phyloP scores from a whole-genome alignment of 1,140 invertebrate species.

The Aphis gossypii region DNA sequence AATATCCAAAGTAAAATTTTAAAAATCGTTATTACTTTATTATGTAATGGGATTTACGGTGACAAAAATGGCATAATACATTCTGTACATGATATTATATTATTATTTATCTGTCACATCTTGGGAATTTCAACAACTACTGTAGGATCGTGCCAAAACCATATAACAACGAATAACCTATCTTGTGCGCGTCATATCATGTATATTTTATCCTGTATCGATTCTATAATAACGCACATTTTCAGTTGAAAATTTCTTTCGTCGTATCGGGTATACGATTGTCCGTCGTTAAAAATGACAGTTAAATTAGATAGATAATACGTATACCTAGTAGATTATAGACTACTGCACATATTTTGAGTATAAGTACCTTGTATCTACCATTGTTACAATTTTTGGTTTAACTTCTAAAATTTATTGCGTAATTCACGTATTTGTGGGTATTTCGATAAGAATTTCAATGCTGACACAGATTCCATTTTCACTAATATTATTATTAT shows the following conservation, averaged over 20 bases:
- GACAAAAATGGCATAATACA: background rate
- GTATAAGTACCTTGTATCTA: background rate
- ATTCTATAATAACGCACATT: background rate
- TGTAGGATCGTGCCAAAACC: background rate
- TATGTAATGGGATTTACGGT: background rate
- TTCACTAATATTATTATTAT: background rate
- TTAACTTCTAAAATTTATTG: background rate
- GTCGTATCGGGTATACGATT: background rate
- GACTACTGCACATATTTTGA: background rate
- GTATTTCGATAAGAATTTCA: background rate
- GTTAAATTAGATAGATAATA: background rate
- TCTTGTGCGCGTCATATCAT: background rate
- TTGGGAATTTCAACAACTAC: background rate
- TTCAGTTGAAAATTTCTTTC: background rate
- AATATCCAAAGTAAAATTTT: background rate
- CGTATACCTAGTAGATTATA: background rate
- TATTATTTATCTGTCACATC: constrained; percentile 6
- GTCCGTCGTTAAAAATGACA: background rate
- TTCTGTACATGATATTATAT: background rate
- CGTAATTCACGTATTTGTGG: background rate
- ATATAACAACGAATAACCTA: background rate
- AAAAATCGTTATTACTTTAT: background rate
- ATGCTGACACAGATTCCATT: background rate
- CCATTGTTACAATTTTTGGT: background rate
- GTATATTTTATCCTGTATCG: background rate